Evolutionary conservation across 1,140 invertebrate genomes (phyloP).

Genomic region (Diuraphis noxia): DNA sequence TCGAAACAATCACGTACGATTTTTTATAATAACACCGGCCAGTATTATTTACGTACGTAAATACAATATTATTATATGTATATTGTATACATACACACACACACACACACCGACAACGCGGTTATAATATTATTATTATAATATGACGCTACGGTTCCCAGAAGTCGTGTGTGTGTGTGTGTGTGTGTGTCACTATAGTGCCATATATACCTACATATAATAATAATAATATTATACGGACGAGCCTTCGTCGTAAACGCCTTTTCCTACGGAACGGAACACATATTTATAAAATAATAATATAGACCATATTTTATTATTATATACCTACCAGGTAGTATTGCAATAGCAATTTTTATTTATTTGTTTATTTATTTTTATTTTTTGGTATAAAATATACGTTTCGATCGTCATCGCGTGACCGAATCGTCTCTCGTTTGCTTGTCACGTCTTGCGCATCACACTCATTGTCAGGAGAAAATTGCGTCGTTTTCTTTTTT

Average conservation of each 20-base stretch:
- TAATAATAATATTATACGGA: neutral
- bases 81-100: no score
- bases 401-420: neutral
- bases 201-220: neutral
- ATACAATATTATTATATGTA: slow-evolving; percentile 2
- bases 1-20: slow-evolving; percentile 20
- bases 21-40: slow-evolving; percentile 25
- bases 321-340: neutral
- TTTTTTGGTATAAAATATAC: neutral
- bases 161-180: neutral
- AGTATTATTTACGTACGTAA: slow-evolving; percentile 25
- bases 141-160: neutral
- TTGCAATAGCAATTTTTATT: neutral
- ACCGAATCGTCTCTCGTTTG: neutral
- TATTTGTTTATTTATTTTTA: neutral
- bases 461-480: neutral
- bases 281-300: neutral
- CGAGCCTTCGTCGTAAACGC: neutral
- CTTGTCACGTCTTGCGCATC: neutral
- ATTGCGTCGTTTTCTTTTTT: neutral
- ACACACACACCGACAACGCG: neutral
- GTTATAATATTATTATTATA: slow-evolving; percentile 6
- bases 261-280: neutral
- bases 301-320: neutral
- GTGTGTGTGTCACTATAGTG: neutral